These are phyloP conservation scores for Phyllostomus hastatus DNA, from an alignment of 2,113 vertebrate genomes.

Conservation along the genomic window DNA sequence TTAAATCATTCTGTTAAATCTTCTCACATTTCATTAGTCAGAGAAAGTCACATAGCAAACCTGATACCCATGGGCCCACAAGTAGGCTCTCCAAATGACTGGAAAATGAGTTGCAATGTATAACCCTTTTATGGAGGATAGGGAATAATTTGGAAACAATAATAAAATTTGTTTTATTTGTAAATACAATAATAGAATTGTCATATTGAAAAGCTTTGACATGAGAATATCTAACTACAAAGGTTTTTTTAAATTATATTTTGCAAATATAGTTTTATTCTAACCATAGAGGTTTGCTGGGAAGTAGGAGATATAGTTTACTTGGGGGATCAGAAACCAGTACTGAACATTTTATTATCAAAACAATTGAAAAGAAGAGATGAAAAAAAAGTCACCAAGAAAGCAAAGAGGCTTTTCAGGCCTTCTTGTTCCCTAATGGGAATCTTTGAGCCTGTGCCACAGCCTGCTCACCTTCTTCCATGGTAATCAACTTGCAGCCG, in stretches of 20 bases:
- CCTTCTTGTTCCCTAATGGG: background rate
- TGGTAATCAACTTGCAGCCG: background rate
- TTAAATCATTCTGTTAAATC: background rate
- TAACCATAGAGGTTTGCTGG: background rate
- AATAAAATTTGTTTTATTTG: background rate
- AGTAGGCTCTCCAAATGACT: background rate
- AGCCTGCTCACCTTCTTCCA: background rate
- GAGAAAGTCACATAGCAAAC: background rate
- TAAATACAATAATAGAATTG: background rate
- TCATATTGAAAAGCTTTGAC: background rate
- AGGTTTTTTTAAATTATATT: background rate
- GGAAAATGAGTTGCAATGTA: background rate
- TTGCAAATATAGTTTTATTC: background rate
- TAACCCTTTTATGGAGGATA: background rate
- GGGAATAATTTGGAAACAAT: background rate
- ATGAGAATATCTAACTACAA: background rate
- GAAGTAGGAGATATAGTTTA: background rate
- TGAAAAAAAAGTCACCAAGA: background rate
- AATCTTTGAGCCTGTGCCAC: background rate
- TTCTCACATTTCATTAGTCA: background rate
- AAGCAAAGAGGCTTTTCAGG: accelerated
- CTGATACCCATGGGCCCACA: background rate
- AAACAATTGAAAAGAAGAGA: background rate
- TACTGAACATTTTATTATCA: background rate
- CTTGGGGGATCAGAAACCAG: background rate